Percentiles rank a stretch among this genome's conserved stretches.
Conservation (phyloP, 2,113 vertebrate genomes). For the Hepsetus odoe region DNA sequence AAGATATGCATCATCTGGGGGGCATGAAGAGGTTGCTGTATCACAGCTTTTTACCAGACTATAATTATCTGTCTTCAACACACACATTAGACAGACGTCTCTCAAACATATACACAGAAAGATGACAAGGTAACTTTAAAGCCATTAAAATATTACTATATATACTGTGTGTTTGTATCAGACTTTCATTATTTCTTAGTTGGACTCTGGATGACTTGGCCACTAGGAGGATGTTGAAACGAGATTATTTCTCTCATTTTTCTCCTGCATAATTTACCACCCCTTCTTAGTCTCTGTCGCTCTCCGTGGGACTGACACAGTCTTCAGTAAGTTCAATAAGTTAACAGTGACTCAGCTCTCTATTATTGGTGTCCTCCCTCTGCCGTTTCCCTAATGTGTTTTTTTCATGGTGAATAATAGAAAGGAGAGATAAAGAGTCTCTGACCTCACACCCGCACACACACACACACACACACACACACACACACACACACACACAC, state of each 20-base stretch:
- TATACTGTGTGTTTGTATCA: too few species aligned
- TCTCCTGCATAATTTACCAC: slow-evolving; percentile 18
- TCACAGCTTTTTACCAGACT: too few species aligned
- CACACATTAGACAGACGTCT: too few species aligned
- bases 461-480: slow-evolving; percentile 8
- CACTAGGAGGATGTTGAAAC: too few species aligned
- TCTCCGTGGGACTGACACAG: slow-evolving; percentile 18
- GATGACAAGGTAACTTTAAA: too few species aligned
- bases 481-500: background rate
- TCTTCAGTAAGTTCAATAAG: slow-evolving; percentile 42
- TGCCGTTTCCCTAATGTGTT: slow-evolving; percentile 46
- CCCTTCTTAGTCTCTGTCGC: background rate
- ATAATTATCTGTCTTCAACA: too few species aligned
- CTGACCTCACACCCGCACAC: background rate
- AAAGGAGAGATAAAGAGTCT: slow-evolving; percentile 2
- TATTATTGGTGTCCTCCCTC: slow-evolving; percentile 43
- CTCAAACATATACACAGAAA: too few species aligned
- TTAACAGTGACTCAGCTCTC: slow-evolving; percentile 18
- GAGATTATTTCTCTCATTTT: too few species aligned
- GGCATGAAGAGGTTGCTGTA: background rate
- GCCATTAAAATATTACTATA: too few species aligned
- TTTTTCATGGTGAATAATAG: slow-evolving; percentile 20
- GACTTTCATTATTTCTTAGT: background rate
- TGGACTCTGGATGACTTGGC: too few species aligned
- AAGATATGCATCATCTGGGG: background rate